A percentile compares a stretch with the other conserved stretches of the same genome.
These are phyloP conservation scores for Epiperipatus broadwayi DNA, from an alignment of 2,888 invertebrate species.

Conservation along the genomic window DNA sequence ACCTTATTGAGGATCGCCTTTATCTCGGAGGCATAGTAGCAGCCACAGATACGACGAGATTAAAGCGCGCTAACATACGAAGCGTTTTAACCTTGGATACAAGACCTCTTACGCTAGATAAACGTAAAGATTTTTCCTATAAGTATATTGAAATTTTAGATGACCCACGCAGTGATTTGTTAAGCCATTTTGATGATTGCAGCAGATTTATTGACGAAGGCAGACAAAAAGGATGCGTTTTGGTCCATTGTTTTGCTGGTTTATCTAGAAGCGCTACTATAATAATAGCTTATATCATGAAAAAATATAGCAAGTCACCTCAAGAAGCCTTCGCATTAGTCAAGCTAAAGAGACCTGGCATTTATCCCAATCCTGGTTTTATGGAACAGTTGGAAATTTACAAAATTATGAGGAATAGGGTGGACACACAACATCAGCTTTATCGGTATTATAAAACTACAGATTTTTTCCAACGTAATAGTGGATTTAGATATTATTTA, in stretches of 20 bases:
- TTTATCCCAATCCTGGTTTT: constrained; percentile 55
- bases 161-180: constrained; percentile 63
- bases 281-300: constrained; percentile 71
- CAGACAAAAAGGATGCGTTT: constrained; percentile 43
- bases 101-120: too few species aligned
- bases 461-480: too few species aligned
- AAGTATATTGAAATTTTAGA: too few species aligned
- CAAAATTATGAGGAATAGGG: constrained; percentile 50
- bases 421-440: too few species aligned
- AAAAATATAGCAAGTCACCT: constrained; percentile 51
- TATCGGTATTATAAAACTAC: too few species aligned
- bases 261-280: constrained; percentile 73
- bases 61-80: too few species aligned
- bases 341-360: constrained; percentile 20
- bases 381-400: constrained; percentile 55
- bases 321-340: constrained; percentile 44
- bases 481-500: too few species aligned
- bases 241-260: constrained; percentile 81
- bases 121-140: too few species aligned
- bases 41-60: too few species aligned
- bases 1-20: too few species aligned
- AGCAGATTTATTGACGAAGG: constrained; percentile 53
- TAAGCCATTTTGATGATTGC: constrained; percentile 55
- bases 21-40: too few species aligned
- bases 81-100: too few species aligned